These are phyloP conservation scores for Scophthalmus maximus DNA, from an alignment of 2,113 vertebrate genomes.

Conservation along the genomic window DNA sequence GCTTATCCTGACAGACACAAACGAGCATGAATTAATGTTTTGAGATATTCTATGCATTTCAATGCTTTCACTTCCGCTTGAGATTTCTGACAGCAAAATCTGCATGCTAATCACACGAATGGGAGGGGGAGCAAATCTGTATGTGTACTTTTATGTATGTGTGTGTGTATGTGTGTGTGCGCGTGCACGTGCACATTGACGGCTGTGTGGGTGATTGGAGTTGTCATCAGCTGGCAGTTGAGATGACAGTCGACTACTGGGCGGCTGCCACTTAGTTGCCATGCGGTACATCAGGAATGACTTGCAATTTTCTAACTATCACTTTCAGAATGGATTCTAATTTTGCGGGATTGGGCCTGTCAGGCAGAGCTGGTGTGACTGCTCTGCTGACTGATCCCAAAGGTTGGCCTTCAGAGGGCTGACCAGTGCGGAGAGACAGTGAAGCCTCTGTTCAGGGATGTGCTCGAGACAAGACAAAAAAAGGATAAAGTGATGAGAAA, in stretches of 20 bases:
- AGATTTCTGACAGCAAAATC: constrained; percentile 70
- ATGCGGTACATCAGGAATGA: constrained; percentile 77
- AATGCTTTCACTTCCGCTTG: constrained; percentile 65
- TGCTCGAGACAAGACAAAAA: constrained; percentile 18
- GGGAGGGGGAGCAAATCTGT: constrained; percentile 33
- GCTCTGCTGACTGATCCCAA: constrained; percentile 62
- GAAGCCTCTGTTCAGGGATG: constrained; percentile 24
- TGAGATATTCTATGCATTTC: constrained; percentile 70
- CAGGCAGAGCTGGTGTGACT: constrained; percentile 60
- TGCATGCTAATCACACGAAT: constrained; percentile 70
- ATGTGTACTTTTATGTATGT: not conserved
- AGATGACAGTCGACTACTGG: constrained; percentile 77
- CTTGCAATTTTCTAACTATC: constrained; percentile 84
- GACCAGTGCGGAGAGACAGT: constrained; percentile 45
- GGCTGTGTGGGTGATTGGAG: constrained; percentile 70
- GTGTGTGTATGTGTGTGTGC: constrained; percentile 9
- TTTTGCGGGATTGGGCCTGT: constrained; percentile 75
- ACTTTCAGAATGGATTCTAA: constrained; percentile 81
- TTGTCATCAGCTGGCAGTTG: constrained; percentile 75
- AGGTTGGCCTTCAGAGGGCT: constrained; percentile 53
- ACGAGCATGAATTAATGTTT: constrained; percentile 65
- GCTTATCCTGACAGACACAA: constrained; percentile 51
- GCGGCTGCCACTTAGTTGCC: constrained; percentile 78
- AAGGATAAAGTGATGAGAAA: constrained; percentile 20
- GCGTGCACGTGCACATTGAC: constrained; percentile 28